These are phyloP conservation scores for Aelia acuminata DNA, from an alignment of 2,888 invertebrate species.

Conservation along the genomic window DNA sequence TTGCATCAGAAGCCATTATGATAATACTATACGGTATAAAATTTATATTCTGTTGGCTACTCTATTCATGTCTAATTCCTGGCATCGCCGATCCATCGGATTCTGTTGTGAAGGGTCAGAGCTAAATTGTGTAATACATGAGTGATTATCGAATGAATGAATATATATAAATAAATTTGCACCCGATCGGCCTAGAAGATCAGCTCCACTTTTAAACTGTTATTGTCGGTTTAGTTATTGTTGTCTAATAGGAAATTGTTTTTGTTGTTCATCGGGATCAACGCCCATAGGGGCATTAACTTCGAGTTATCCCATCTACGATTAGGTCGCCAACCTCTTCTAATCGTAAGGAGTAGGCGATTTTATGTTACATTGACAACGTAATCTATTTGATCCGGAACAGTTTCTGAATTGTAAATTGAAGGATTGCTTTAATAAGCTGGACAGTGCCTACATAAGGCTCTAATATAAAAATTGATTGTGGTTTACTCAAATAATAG, in stretches of 20 bases:
- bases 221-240: not conserved
- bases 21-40: not conserved
- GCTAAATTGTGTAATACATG: constrained; percentile 22
- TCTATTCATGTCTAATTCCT: not conserved
- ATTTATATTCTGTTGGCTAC: not conserved
- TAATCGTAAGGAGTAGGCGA: no score
- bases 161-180: constrained; percentile 29
- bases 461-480: no score
- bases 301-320: no score
- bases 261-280: not conserved
- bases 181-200: not conserved
- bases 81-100: not conserved
- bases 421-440: no score
- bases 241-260: not conserved
- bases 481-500: no score
- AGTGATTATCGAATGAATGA: constrained; percentile 1
- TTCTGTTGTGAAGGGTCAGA: not conserved
- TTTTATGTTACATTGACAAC: no score
- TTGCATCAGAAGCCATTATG: not conserved
- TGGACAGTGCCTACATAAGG: no score
- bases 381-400: no score
- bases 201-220: not conserved
- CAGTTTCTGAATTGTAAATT: no score
- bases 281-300: not conserved
- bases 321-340: not conserved